These are phyloP conservation scores for Dendronephthya gigantea DNA, from an alignment of 64 coral and sea anemone species.

Conservation along the genomic window DNA sequence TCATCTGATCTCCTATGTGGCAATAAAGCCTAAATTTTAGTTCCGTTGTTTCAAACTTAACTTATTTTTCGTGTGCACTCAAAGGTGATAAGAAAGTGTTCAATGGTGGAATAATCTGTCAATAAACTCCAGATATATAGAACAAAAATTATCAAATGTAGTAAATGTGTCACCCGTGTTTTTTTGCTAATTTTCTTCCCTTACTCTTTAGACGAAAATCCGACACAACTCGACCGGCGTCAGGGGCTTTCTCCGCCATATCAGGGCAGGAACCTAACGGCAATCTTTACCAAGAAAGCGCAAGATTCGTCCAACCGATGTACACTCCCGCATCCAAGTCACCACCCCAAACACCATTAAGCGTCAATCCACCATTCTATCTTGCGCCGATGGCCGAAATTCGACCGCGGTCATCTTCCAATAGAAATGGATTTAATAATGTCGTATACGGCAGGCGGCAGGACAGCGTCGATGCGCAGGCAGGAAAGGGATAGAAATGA, in stretches of 20 bases:
- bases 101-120: too few relatives aligned
- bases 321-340: neutral
- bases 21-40: too few relatives aligned
- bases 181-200: neutral
- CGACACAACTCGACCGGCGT: neutral
- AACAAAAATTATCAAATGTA: too few relatives aligned
- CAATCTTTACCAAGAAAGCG: neutral
- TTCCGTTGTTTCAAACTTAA: too few relatives aligned
- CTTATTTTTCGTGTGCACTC: too few relatives aligned
- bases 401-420: neutral
- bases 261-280: neutral
- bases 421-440: neutral
- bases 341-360: neutral
- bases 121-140: too few relatives aligned
- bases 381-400: neutral
- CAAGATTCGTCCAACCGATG: neutral
- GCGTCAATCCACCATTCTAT: constrained; percentile 2
- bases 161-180: too few relatives aligned
- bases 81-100: too few relatives aligned
- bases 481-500: neutral
- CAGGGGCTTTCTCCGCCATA: neutral
- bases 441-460: neutral
- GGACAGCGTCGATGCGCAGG: neutral
- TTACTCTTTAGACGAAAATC: neutral
- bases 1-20: too few relatives aligned